phyloP scores from a whole-genome alignment of 2,113 vertebrate genomes.

The Anguilla rostrata region DNA sequence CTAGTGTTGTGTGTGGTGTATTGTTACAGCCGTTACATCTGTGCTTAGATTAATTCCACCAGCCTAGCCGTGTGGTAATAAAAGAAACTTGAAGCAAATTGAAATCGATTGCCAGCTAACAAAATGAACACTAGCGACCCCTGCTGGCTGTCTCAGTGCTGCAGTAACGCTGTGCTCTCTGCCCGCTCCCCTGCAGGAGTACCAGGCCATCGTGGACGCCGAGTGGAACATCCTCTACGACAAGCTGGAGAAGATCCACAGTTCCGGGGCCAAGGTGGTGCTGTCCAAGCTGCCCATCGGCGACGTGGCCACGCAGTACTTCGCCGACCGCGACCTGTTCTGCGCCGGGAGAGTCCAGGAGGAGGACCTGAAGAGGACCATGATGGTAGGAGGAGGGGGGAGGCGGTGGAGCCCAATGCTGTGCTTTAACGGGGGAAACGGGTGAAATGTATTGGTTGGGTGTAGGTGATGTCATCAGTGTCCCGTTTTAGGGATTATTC shows the following conservation, averaged over 20 bases:
- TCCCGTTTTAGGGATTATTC: background rate
- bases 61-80: too few species aligned
- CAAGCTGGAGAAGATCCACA: constrained; percentile 90
- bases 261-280: constrained; percentile 91
- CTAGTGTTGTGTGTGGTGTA: too few species aligned
- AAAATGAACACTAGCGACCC: too few species aligned
- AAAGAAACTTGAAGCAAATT: too few species aligned
- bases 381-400: constrained; percentile 82
- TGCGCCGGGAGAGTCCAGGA: constrained; percentile 93
- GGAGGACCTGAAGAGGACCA: constrained; percentile 93
- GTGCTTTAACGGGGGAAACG: background rate
- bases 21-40: too few species aligned
- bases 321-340: constrained; percentile 95
- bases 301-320: constrained; percentile 95
- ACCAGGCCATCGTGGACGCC: constrained; percentile 95
- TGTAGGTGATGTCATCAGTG: background rate
- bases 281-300: constrained; percentile 94
- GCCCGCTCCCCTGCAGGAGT: constrained; percentile 74
- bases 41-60: too few species aligned
- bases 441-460: constrained; percentile 9
- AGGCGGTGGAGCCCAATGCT: background rate
- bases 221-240: constrained; percentile 98
- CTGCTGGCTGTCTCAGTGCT: too few species aligned
- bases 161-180: background rate
- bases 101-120: too few species aligned